Conservation (phyloP, 2,797 vertebrate genomes). For the Taenioides sp. region DNA sequence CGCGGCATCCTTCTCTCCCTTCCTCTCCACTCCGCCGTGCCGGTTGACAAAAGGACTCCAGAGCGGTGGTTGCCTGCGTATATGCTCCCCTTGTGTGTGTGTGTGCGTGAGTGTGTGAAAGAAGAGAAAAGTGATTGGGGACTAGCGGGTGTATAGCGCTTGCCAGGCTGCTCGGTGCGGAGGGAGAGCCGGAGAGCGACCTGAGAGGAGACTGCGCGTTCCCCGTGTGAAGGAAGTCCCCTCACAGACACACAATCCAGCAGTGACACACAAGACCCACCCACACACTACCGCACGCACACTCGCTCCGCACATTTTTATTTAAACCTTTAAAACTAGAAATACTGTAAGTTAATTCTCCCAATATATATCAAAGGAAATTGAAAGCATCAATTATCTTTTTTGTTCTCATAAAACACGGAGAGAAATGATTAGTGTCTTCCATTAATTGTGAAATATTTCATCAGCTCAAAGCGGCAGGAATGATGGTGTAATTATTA, state of each 20-base stretch:
- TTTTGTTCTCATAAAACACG: constrained; percentile 67
- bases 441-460: constrained; percentile 81
- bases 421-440: constrained; percentile 77
- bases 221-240: constrained; percentile 55
- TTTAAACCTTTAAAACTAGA: constrained; percentile 25
- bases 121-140: constrained; percentile 35
- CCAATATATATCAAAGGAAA: constrained; percentile 69
- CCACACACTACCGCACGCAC: constrained; percentile 48
- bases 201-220: constrained; percentile 76
- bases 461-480: constrained; percentile 71
- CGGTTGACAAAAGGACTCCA: constrained; percentile 57
- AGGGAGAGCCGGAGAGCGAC: constrained; percentile 83
- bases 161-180: constrained; percentile 45
- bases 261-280: constrained; percentile 40
- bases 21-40: constrained; percentile 80
- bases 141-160: constrained; percentile 49
- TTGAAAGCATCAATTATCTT: constrained; percentile 60
- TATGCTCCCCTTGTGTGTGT: constrained; percentile 3
- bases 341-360: constrained; percentile 65
- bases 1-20: constrained; percentile 63
- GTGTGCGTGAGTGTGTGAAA: constrained; percentile 15
- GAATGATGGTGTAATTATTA: constrained; percentile 85
- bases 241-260: constrained; percentile 51
- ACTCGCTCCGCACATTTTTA: constrained; percentile 13
- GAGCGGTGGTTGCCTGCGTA: constrained; percentile 82